These are phyloP conservation scores for Orientallactaga bullata DNA, from an alignment of 2,113 vertebrate species.

Conservation along the genomic window DNA sequence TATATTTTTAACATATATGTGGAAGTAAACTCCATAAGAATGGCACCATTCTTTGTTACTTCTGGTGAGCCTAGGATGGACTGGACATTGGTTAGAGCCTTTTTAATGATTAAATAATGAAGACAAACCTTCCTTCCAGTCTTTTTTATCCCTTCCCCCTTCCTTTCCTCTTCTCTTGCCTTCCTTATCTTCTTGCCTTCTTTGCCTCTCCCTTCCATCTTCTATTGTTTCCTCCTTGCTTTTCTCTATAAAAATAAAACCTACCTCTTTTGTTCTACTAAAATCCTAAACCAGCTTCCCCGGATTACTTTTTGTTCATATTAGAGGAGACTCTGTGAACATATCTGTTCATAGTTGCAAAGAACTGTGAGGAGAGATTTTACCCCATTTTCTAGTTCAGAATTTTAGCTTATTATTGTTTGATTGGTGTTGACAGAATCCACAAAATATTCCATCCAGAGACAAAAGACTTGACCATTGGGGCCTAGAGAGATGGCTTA, in stretches of 20 bases:
- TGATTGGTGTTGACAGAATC: background rate
- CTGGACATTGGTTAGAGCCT: background rate
- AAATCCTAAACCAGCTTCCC: too few relatives aligned
- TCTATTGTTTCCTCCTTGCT: too few relatives aligned
- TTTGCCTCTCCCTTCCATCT: too few relatives aligned
- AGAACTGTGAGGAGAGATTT: background rate
- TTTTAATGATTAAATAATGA: slow-evolving; percentile 16
- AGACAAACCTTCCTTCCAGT: too few relatives aligned
- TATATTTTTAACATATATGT: background rate
- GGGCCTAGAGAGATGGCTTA: too few relatives aligned
- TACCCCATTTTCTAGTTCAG: background rate
- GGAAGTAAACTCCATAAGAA: background rate
- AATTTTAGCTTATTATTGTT: background rate
- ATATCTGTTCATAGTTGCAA: background rate
- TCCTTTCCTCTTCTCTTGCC: background rate
- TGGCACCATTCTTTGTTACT: background rate
- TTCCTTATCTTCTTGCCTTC: too few relatives aligned
- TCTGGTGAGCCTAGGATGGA: background rate
- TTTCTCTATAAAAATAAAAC: too few relatives aligned
- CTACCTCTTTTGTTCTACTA: too few relatives aligned
- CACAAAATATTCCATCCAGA: background rate
- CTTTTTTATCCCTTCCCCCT: background rate
- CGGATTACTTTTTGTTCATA: background rate
- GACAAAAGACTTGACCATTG: background rate
- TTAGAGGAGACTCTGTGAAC: background rate